Percentiles rank a stretch among this genome's conserved stretches.
phyloP scores from a whole-genome alignment of 2,113 vertebrate species.

The Psophia crepitans region DNA sequence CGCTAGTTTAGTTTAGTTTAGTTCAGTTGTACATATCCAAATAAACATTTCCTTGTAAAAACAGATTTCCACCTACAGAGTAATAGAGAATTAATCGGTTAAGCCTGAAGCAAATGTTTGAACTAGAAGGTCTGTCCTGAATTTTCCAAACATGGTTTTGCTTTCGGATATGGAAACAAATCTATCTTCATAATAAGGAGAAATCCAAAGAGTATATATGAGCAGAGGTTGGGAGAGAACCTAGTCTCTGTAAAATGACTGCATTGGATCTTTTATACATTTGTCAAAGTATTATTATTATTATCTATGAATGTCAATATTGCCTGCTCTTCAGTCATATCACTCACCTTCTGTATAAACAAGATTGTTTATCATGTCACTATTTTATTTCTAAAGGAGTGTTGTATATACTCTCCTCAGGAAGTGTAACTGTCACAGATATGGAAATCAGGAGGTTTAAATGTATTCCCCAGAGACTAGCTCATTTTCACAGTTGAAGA shows the following conservation, averaged over 20 bases:
- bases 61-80: neutral
- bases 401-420: neutral
- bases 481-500: conserved; percentile 3
- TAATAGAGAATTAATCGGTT: neutral
- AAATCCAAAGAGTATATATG: neutral
- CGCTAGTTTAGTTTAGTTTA: neutral
- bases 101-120: neutral
- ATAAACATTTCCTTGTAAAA: neutral
- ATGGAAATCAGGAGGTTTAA: neutral
- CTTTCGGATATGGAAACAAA: neutral
- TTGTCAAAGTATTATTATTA: neutral
- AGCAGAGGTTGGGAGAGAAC: neutral
- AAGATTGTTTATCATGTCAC: neutral
- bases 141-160: neutral
- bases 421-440: neutral
- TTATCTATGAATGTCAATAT: neutral
- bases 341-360: neutral
- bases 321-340: neutral
- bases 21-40: neutral
- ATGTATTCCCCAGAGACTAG: neutral
- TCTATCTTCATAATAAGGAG: neutral
- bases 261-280: neutral
- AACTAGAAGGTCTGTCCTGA: neutral
- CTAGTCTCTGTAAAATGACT: neutral
- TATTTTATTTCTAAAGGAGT: neutral